These are phyloP conservation scores for Stegodyphus mimosarum DNA, from an alignment of 1,140 invertebrate species.

Conservation along the genomic window DNA sequence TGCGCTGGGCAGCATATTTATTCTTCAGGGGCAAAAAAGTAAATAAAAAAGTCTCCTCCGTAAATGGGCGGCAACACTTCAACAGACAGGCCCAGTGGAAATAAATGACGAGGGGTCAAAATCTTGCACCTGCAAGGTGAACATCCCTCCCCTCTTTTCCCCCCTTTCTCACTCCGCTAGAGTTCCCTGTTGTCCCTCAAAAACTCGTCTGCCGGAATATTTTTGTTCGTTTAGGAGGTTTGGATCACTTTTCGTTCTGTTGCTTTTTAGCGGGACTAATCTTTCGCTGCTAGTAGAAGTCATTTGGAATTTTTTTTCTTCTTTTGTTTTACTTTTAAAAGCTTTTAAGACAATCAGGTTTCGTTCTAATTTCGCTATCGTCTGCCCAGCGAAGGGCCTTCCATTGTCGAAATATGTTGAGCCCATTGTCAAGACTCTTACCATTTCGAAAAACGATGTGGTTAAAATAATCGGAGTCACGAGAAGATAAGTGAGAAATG, in stretches of 20 bases:
- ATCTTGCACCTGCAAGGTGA: conserved; percentile 43
- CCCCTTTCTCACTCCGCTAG: neutral
- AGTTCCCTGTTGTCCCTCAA: neutral
- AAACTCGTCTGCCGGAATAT: conserved; percentile 41
- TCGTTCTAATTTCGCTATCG: too few relatives aligned
- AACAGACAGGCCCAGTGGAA: conserved; percentile 17
- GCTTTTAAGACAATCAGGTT: too few relatives aligned
- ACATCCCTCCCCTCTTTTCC: conserved; percentile 12
- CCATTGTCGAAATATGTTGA: too few relatives aligned
- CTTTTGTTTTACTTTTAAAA: too few relatives aligned
- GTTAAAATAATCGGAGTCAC: too few relatives aligned
- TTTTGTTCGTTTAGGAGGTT: conserved; percentile 42
- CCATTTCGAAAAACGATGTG: too few relatives aligned
- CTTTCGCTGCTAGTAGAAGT: neutral
- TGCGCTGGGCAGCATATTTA: too few relatives aligned
- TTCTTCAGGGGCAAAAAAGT: neutral
- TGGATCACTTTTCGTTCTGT: conserved; percentile 19
- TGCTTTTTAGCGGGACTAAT: conserved; percentile 17
- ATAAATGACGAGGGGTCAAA: conserved; percentile 55
- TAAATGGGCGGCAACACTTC: conserved; percentile 48
- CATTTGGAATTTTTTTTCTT: too few relatives aligned
- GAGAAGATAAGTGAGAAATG: too few relatives aligned
- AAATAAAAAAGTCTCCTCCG: neutral
- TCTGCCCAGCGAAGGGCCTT: too few relatives aligned
- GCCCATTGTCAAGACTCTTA: too few relatives aligned